These are phyloP conservation scores for Agrypnia vestita DNA, from an alignment of 1,140 invertebrate species.

Conservation along the genomic window DNA sequence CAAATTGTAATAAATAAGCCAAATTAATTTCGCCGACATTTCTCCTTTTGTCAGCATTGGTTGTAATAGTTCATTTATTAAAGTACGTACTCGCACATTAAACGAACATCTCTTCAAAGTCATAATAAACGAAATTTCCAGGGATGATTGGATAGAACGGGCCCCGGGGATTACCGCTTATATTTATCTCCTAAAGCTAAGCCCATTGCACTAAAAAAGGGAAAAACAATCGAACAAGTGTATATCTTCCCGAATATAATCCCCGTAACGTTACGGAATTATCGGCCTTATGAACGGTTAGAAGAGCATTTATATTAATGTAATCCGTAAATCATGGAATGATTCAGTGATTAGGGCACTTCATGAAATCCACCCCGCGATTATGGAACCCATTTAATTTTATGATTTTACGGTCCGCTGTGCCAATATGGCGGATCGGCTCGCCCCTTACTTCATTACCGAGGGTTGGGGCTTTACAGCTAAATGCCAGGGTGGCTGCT, in stretches of 20 bases:
- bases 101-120: too few species aligned
- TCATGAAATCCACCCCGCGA: constrained; percentile 46
- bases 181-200: constrained; percentile 2
- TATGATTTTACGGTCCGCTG: constrained; percentile 45
- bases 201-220: not conserved
- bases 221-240: constrained; percentile 15
- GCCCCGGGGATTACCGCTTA: not conserved
- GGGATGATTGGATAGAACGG: too few species aligned
- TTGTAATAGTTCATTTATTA: too few species aligned
- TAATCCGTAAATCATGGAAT: constrained; percentile 44
- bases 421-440: constrained; percentile 40
- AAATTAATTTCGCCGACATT: too few species aligned
- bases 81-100: too few species aligned
- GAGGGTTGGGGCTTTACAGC: not conserved
- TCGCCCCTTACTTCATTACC: constrained; percentile 25
- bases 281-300: constrained; percentile 37
- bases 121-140: too few species aligned
- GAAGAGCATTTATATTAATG: constrained; percentile 30
- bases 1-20: too few species aligned
- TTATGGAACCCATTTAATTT: constrained; percentile 47
- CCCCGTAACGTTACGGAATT: constrained; percentile 17
- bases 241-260: constrained; percentile 21
- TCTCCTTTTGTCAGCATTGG: too few species aligned
- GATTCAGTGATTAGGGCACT: constrained; percentile 49
- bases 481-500: constrained; percentile 13